These are phyloP conservation scores for Sylvilagus bachmani DNA, from an alignment of 2,113 vertebrate genomes.

Conservation along the genomic window DNA sequence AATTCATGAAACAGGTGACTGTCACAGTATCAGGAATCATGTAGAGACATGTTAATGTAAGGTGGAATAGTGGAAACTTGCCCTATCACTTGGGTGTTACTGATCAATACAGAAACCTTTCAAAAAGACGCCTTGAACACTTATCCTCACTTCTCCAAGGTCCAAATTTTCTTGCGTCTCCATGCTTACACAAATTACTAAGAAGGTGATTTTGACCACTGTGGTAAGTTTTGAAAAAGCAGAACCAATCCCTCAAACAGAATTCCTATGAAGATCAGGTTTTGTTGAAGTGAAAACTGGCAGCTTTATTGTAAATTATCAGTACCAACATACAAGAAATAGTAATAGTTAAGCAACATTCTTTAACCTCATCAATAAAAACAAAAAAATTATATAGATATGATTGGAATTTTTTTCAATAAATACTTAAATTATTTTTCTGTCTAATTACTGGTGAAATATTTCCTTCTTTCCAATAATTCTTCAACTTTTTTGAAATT, in stretches of 20 bases:
- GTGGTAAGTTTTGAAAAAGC: neutral
- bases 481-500: constrained; percentile 5
- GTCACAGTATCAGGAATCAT: neutral
- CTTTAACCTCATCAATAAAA: neutral
- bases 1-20: neutral
- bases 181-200: neutral
- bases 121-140: neutral
- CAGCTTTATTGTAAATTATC: neutral
- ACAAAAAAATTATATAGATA: neutral
- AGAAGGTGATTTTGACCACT: neutral
- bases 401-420: neutral
- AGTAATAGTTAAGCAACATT: neutral
- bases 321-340: neutral
- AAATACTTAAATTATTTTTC: neutral
- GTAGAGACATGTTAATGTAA: neutral
- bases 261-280: neutral
- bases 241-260: neutral
- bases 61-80: neutral
- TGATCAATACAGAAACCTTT: neutral
- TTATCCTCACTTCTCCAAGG: neutral
- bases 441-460: neutral
- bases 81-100: neutral
- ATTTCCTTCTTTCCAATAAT: neutral
- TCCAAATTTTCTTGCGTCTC: neutral
- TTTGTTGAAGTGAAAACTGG: neutral